Evolutionary conservation across 2,113 vertebrate genomes (phyloP).

Genomic region (Plectropomus leopardus): DNA sequence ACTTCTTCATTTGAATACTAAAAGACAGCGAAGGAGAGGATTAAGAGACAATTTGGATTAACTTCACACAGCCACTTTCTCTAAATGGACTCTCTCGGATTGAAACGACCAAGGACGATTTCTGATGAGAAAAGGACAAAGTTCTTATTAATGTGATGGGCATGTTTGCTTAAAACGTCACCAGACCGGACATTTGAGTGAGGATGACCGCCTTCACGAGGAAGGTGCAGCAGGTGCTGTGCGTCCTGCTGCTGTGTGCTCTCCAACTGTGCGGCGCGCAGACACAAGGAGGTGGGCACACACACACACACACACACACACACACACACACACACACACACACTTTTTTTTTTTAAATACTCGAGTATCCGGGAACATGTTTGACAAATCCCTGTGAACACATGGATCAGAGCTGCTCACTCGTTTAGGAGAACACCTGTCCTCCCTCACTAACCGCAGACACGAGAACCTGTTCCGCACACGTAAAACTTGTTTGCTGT

Average conservation of each 20-base stretch:
- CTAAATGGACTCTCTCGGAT: constrained; percentile 20
- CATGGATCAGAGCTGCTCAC: background rate
- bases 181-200: constrained; percentile 6
- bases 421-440: constrained; percentile 46
- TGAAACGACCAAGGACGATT: background rate
- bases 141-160: background rate
- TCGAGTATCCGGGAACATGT: no score
- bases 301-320: constrained; percentile 19
- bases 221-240: constrained; percentile 65
- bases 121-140: background rate
- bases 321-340: constrained; percentile 24
- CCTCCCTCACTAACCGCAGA: constrained; percentile 29
- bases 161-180: constrained; percentile 10
- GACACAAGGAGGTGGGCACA: constrained; percentile 73
- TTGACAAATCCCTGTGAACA: constrained; percentile 4
- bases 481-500: constrained; percentile 73
- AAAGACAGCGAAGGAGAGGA: background rate
- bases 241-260: constrained; percentile 71
- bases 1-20: background rate
- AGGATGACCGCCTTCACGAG: constrained; percentile 50
- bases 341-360: no score
- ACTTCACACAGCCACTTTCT: background rate
- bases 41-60: constrained; percentile 5
- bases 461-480: constrained; percentile 76
- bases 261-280: constrained; percentile 67